Evolutionary conservation across 2,797 vertebrate genomes (phyloP).

Genomic region (Crossoptilon crossoptilon): DNA sequence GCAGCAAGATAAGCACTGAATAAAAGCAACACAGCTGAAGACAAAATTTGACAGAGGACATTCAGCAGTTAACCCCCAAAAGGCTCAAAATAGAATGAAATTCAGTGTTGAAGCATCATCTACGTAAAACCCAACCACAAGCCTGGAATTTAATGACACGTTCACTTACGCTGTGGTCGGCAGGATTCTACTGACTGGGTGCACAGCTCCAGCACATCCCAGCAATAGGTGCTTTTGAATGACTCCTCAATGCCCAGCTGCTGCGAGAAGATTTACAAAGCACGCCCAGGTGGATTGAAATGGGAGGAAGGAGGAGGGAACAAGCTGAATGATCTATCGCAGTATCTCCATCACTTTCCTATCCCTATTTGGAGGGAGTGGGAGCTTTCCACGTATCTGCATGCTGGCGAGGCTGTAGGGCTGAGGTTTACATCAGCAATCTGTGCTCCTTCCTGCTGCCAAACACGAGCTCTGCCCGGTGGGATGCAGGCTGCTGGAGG

Average conservation of each 20-base stretch:
- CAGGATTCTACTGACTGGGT: not conserved
- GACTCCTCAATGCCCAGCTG: not conserved
- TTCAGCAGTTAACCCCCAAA: not conserved
- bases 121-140: not conserved
- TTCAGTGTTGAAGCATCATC: rapidly evolving
- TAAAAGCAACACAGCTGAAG: not conserved
- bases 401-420: not conserved
- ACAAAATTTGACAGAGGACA: not conserved
- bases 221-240: not conserved
- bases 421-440: not conserved
- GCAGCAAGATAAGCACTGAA: not conserved
- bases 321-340: not conserved
- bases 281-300: not conserved
- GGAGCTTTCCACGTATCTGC: not conserved
- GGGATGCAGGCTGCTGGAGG: rapidly evolving
- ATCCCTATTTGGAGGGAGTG: not conserved
- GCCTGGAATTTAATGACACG: not conserved
- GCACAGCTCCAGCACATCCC: not conserved
- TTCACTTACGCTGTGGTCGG: not conserved
- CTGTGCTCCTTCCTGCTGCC: not conserved
- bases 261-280: not conserved
- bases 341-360: conserved; percentile 4
- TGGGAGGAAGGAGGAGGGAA: not conserved
- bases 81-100: not conserved
- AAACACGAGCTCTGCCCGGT: not conserved